A percentile compares a stretch with the other conserved stretches of the same genome.
These are phyloP conservation scores for Coptotermes formosanus DNA, from an alignment of 1,140 invertebrate species.

Conservation along the genomic window DNA sequence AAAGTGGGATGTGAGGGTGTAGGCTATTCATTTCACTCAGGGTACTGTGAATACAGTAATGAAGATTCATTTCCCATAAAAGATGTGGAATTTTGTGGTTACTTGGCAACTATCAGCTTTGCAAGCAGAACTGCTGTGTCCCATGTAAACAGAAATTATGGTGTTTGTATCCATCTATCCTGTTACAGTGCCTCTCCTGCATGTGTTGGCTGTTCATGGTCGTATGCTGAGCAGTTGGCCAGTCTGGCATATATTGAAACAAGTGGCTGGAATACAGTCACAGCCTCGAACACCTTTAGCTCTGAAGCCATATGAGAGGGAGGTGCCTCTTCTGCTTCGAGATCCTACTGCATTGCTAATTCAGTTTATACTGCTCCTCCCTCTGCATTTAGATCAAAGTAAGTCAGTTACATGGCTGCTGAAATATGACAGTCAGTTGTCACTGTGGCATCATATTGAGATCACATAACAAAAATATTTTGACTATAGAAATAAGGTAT, in stretches of 20 bases:
- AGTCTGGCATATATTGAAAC: conserved; percentile 63
- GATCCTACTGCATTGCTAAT: conserved; percentile 83
- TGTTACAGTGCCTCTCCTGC: conserved; percentile 76
- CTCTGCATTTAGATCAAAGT: conserved; percentile 84
- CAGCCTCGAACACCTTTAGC: conserved; percentile 44
- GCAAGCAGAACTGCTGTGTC: too few species aligned
- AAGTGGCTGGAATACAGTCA: conserved; percentile 53
- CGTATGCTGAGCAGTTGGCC: conserved; percentile 68
- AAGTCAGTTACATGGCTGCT: conserved; percentile 41
- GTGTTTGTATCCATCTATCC: conserved; percentile 27
- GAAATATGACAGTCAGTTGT: too few species aligned
- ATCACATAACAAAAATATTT: too few species aligned
- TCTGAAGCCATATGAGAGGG: conserved; percentile 53
- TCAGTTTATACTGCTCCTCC: conserved; percentile 82
- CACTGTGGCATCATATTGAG: too few species aligned
- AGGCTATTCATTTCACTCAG: too few species aligned
- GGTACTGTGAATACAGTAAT: too few species aligned
- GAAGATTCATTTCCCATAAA: too few species aligned
- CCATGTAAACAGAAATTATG: not conserved
- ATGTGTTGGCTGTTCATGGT: conserved; percentile 83
- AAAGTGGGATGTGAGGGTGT: too few species aligned
- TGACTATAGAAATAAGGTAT: too few species aligned
- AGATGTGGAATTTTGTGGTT: too few species aligned
- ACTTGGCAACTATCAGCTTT: too few species aligned
- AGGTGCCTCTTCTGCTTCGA: conserved; percentile 79